These are phyloP conservation scores for Palythoa caribaeorum DNA, from an alignment of 92 coral and sea anemone species.

Conservation along the genomic window DNA sequence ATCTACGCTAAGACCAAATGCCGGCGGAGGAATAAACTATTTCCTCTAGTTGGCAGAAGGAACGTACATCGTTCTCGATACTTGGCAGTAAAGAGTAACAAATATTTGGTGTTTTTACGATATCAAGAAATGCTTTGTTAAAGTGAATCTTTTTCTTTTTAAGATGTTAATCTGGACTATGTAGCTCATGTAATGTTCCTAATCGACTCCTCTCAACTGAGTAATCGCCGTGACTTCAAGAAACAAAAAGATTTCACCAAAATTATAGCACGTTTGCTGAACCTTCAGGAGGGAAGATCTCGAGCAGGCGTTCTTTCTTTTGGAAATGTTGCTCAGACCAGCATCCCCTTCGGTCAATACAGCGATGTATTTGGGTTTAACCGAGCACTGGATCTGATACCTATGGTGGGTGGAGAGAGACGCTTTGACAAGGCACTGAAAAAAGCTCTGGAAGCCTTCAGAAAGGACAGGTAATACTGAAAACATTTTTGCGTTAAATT, in stretches of 20 bases:
- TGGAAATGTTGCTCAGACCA: conserved; percentile 38
- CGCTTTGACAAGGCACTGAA: conserved; percentile 44
- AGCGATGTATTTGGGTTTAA: conserved; percentile 39
- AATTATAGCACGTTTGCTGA: conserved; percentile 40
- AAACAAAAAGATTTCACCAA: conserved; percentile 37
- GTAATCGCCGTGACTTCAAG: conserved; percentile 31
- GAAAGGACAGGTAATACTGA: conserved; percentile 30
- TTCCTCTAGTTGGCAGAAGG: no score
- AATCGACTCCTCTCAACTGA: conserved; percentile 40
- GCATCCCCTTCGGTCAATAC: conserved; percentile 37
- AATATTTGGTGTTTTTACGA: no score
- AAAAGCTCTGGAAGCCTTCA: conserved; percentile 40
- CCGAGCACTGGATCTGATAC: conserved; percentile 37
- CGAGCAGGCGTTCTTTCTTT: conserved; percentile 43
- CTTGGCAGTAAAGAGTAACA: no score
- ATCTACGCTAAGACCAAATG: no score
- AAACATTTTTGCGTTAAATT: background rate
- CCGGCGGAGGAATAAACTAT: no score
- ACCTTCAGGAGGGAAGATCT: conserved; percentile 38
- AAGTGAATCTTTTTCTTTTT: background rate
- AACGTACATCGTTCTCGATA: no score
- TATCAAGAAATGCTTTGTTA: background rate
- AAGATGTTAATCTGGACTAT: conserved; percentile 39
- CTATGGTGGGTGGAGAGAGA: conserved; percentile 37
- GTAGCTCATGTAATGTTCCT: conserved; percentile 34